Evolutionary conservation across 2,113 vertebrate species (phyloP), one percentile per base, ranked within the genome.

Genomic region (Psittacula cyanocephala): DNA sequence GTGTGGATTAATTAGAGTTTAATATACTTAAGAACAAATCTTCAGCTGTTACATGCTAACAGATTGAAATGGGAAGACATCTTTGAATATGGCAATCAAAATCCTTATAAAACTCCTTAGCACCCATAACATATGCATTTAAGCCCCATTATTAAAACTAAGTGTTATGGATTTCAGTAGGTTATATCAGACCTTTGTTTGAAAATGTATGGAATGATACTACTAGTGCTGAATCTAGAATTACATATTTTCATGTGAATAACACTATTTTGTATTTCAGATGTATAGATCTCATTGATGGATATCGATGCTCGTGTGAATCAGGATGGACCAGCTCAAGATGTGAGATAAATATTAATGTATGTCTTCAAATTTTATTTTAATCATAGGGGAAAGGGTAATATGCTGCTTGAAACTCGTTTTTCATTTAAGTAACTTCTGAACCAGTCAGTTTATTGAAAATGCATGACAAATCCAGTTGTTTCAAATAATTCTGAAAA

Each of bases 271-370:
- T 84, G 8, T 95, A 60, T 98, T 98, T 93, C 97, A 99, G 98
- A 87, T 99, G 98, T 85, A 79, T 86, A 69, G 98, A 99, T 89
- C 94, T 98, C 47, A 91, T 97, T 71, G 89, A 97, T 91, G 96
- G 97, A 3, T 98, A 97, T 95, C 86, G 46, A 43, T 98, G 98
- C 79, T 95, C 91, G 17, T 98, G 98, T 97, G 98, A 98, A 81
- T 43, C 85, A 63, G 98, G 98, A 95, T 98, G 98, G 98, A 98
- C 88, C 14, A 96, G 97, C 74, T 95, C 93, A 95, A 98, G 97
- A 97, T 99, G 98, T 93, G 97, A 98, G 93, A 97, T 95, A 80
- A 98, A 98, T 96, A 97, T 98, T 90, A 97, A 99, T 29, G 98
- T 99, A 98, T 96, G 98, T 98, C 69, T 92, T 89, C 53, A 81